Base-by-base conservation (phyloP, 2,888 invertebrate species). In the Mongoloraphidia duomilia region DNA sequence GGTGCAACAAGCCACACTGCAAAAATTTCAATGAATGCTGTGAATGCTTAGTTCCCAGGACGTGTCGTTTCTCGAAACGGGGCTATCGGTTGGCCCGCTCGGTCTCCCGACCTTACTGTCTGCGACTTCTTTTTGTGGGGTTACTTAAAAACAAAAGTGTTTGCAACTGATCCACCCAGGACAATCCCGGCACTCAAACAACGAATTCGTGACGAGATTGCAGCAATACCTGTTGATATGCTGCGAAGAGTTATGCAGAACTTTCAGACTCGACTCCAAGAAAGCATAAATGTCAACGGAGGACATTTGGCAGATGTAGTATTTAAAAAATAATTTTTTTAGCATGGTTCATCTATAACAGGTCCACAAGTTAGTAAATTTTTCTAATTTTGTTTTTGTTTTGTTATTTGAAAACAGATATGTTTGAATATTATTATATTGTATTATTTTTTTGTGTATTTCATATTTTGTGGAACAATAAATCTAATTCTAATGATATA, bases 81-180 rank as follows among this genome's bases (percentile, higher is more conserved):
- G 38, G 49, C 49, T 48, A 40, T 55, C 44, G 54, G n/a, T n/a
- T n/a, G n/a, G n/a, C n/a, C n/a, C n/a, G n/a, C n/a, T n/a, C n/a
- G n/a, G n/a, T n/a, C n/a, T n/a, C n/a, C n/a, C n/a, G n/a, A n/a
- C n/a, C n/a, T n/a, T n/a, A n/a, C n/a, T n/a, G n/a, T n/a, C n/a
- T n/a, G n/a, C n/a, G n/a, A n/a, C n/a, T n/a, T n/a, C n/a, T n/a
- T n/a, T n/a, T n/a, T n/a, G n/a, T n/a, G 53, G 54, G 53, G 54
- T 17, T 53, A 56, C 41, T 50, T 57, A 9, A 56, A 57, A 47
- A 50, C 46, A 33, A 51, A 52, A 45, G 50, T 54, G 39, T 52
- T 39, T 44, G 44, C 13, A 34, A n/a, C n/a, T n/a, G 41, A 49
- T 47, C 49, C 49, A 49, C 49, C 50, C 51, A 49, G 48, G 14